Base-by-base conservation (phyloP, 2,797 vertebrate species). In the Notolepis coatsorum region DNA sequence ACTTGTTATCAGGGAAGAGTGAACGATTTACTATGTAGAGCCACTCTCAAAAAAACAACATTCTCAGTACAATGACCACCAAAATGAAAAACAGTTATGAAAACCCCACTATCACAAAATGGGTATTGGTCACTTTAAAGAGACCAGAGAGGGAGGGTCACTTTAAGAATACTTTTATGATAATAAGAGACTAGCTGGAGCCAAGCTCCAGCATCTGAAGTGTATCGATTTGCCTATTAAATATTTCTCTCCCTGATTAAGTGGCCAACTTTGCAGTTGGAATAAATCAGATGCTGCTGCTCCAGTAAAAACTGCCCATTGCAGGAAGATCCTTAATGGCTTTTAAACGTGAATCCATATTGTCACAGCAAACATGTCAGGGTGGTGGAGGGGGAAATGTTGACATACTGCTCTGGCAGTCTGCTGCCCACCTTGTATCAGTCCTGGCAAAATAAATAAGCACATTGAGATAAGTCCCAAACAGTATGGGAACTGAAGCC, bases 221-320 rank as follows among this genome's bases (percentile, higher is more conserved):
- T 17, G 37, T 65, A 77, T 71, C 56, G 73, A 74, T 68, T 56
- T 30, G 41, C 30, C 25, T 23, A 54, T 66, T 35, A 59, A 62
- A 65, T 73, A 65, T 73, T 68, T 39, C 51, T 56, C 35, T 31
- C 57, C 31, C 45, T 49, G 59, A 64, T 60, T 54, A 64, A 56
- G 59, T 37, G 35, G 45, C 58, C 52, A 63, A 42, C 54, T 65
- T 51, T 72, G 57, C 53, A 42, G 45, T 38, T 28, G 52, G 52
- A 41, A 73, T 65, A 53, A 75, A 65, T 67, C 50, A 67, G n/a
- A 59, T 47, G 50, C 15, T 24, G 46, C 23, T 30, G 45, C n/a
- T 35, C 42, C 38, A 35, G 49, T 55, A 47, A 64, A 56, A 41
- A 57, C 24, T 30, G 46, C 37, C 62, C 66, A 64, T 70, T 80